Base-by-base conservation (phyloP, 2,797 vertebrate species). In the Pantherophis alleghaniensis region DNA sequence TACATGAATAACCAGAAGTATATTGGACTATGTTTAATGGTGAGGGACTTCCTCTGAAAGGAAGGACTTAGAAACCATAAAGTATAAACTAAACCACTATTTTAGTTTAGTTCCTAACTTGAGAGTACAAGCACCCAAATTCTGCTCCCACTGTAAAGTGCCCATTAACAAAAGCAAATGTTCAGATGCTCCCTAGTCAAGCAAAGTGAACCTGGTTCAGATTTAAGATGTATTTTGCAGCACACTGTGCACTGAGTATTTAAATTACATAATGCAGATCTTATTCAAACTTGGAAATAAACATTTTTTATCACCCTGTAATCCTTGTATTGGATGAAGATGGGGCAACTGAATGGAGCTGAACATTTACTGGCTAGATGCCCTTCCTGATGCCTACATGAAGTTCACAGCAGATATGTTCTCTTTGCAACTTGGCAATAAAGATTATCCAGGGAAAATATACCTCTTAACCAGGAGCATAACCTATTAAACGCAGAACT, bases 331-430 rank as follows among this genome's bases (percentile, higher is more conserved):
- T 74, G 69, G 16, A 37, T 74, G 16, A 16, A 32, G n/a, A 37
- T 1, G n/a, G 7, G 66, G 66, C n/a, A 32, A 32, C 14, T 69
- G 66, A 69, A 69, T 69, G 14, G n/a, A 74, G n/a, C 66, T 37
- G 66, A 74, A n/a, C 66, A 37, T 74, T 37, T 74, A 37, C n/a
- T 74, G n/a, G n/a, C n/a, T 37, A 18, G 14, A 74, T 74, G 16
- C 6, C 66, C n/a, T 74, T 74, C 66, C n/a, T 74, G 16, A 37
- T 5, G 0, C 16, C 66, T 37, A 9, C 1, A 0, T 16, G 2
- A 18, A 74, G 69, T 10, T 74, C 7, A 1, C 32, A 74, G 32
- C 32, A 37, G 69, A 74, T 74, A 37, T 74, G 16, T 37, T 74
- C 69, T 74, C 69, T 74, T 74, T 74, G 32, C 2, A 74, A 74